phyloP scores from a whole-genome alignment of 2,797 vertebrate genomes.

The Champsocephalus gunnari region DNA sequence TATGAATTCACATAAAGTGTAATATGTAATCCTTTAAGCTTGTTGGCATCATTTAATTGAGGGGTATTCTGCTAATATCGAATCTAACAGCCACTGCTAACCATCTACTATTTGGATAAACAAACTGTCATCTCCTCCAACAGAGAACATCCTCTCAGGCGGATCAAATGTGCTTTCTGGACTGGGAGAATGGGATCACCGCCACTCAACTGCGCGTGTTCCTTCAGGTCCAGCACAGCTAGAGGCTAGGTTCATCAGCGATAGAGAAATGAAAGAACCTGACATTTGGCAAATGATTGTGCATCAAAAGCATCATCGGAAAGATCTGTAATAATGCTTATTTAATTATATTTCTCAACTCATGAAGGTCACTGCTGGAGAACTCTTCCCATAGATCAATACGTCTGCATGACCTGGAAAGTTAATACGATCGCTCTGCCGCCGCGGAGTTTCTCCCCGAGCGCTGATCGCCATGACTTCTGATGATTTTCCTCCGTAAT shows the following conservation, averaged over 20 bases:
- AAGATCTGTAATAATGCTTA: slow-evolving; percentile 70
- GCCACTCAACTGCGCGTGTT: slow-evolving; percentile 32
- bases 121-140: slow-evolving; percentile 40
- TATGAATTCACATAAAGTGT: slow-evolving; percentile 29
- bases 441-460: slow-evolving; percentile 35
- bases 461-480: slow-evolving; percentile 27
- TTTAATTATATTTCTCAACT: slow-evolving; percentile 71
- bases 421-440: slow-evolving; percentile 47
- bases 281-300: slow-evolving; percentile 75
- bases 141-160: slow-evolving; percentile 20
- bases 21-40: slow-evolving; percentile 49
- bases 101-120: slow-evolving; percentile 22
- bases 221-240: slow-evolving; percentile 47
- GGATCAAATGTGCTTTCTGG: slow-evolving; percentile 34
- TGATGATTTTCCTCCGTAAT: slow-evolving; percentile 36
- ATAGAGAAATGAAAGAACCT: slow-evolving; percentile 55
- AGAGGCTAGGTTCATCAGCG: slow-evolving; percentile 33
- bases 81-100: slow-evolving; percentile 43
- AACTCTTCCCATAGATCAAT: slow-evolving; percentile 68
- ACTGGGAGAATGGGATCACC: slow-evolving; percentile 27
- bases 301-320: slow-evolving; percentile 54
- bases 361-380: slow-evolving; percentile 70
- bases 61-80: slow-evolving; percentile 36
- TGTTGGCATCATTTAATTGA: slow-evolving; percentile 42
- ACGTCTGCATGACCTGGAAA: slow-evolving; percentile 65